Evolutionary conservation across 2,888 invertebrate genomes (phyloP), one percentile per base, ranked within the genome.

Genomic region (Melipona beecheii): DNA sequence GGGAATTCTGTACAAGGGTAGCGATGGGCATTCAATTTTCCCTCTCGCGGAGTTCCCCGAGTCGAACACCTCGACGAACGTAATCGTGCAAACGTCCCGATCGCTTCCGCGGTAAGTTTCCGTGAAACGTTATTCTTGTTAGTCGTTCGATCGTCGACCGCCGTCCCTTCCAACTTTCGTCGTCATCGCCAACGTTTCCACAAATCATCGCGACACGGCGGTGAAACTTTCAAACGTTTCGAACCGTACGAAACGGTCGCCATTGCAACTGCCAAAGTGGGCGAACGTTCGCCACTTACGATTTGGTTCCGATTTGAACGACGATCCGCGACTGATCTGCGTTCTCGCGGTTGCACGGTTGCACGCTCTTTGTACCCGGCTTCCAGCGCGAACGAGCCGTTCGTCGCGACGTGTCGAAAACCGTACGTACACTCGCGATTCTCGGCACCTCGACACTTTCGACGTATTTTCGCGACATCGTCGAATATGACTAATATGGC

Each of bases 231-330:
- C 13, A 31, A 31, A 68, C 54, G 68, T 73, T 68, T 36, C 36
- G 27, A 31, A 31, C 65, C 13, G 17, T 71, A 56, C n/a, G 54
- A 56, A 4, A 43, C 17, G n/a, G 43, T 9, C 27, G 21, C 65
- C 24, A 65, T 54, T 24, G 24, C 19, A 4, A 1, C 11, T 19
- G 74, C 72, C 73, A 83, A 56, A 49, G 76, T 72, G 58, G 83
- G 49, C 77, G 74, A 81, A 83, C 80, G 88, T 83, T 84, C 84
- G 79, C 81, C 75, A 83, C 83, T 76, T 84, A 87, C 70, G 72
- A 73, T 66, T 43, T 11, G 43, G 9, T 36, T 36, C 1, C 78
- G 80, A 84, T 84, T 90, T 85, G 73, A 84, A 81, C 74, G 72
- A 65, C 74, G 76, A 66, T 49, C 70, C 72, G 64, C 69, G 72